Evolutionary conservation across 2,888 invertebrate genomes (phyloP).

Genomic region (Caenorhabditis parvicauda): DNA sequence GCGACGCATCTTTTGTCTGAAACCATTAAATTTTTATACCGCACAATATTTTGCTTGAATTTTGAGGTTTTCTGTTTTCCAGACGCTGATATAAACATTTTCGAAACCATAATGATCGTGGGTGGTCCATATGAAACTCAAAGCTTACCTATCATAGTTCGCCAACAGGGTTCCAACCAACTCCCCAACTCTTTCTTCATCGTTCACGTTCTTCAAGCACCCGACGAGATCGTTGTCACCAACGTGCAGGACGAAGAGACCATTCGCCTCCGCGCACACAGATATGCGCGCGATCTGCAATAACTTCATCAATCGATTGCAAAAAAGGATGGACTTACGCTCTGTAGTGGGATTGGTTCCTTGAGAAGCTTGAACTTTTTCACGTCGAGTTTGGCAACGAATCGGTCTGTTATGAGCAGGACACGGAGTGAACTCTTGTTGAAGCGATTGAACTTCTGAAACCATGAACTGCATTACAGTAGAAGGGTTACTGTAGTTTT

Average conservation of each 20-base stretch:
- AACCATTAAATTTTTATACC: too few relatives aligned
- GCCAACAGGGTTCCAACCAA: constrained; percentile 64
- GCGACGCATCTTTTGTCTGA: constrained; percentile 25
- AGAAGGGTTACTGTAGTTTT: too few relatives aligned
- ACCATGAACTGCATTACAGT: not conserved
- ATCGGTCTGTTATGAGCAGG: constrained; percentile 65
- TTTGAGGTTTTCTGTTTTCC: not conserved
- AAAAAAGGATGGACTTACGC: constrained; percentile 32
- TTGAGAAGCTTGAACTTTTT: constrained; percentile 66
- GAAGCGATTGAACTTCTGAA: constrained; percentile 64
- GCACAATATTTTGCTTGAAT: not conserved
- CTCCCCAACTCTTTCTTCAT: constrained; percentile 65
- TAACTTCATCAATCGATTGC: too few relatives aligned
- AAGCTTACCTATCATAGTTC: constrained; percentile 61
- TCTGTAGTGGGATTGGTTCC: constrained; percentile 57
- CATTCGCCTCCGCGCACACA: constrained; percentile 64
- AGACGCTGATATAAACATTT: not conserved
- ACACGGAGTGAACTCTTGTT: constrained; percentile 65
- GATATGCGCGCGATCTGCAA: constrained; percentile 63
- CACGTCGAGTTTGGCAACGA: constrained; percentile 66
- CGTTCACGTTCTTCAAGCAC: constrained; percentile 59
- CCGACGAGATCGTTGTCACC: constrained; percentile 66
- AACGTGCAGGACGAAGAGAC: constrained; percentile 65
- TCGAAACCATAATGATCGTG: too few relatives aligned
- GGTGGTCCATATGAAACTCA: not conserved